Percentiles rank a stretch among this genome's conserved stretches.
Evolutionary conservation across 2,888 invertebrate genomes (phyloP).

Genomic region (Eulithis testata): DNA sequence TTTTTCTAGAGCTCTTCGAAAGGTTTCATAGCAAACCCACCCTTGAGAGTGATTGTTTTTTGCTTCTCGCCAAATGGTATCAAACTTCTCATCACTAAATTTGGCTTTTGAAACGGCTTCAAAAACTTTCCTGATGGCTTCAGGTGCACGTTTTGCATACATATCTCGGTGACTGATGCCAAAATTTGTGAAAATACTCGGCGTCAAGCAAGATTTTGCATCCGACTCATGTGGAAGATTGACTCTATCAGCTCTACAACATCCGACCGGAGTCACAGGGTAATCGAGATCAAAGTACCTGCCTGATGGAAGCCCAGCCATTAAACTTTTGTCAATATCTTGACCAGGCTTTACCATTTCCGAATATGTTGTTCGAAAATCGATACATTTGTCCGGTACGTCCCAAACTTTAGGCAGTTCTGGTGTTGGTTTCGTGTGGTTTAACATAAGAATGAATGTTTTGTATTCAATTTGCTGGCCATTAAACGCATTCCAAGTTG

Average conservation of each 20-base stretch:
- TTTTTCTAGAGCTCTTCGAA: conserved; percentile 47
- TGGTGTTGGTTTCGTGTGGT: conserved; percentile 56
- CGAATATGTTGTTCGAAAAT: conserved; percentile 55
- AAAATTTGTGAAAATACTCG: conserved; percentile 48
- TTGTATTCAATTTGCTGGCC: conserved; percentile 66
- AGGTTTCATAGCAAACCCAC: conserved; percentile 77
- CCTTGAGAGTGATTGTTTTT: conserved; percentile 67
- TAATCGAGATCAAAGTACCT: conserved; percentile 56
- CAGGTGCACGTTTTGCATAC: conserved; percentile 48
- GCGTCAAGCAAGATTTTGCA: conserved; percentile 47
- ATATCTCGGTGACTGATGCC: conserved; percentile 56
- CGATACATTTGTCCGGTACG: conserved; percentile 44
- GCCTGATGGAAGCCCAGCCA: conserved; percentile 56
- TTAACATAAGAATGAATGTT: conserved; percentile 64
- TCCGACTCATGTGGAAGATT: conserved; percentile 55
- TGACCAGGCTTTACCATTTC: conserved; percentile 55
- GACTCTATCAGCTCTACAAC: conserved; percentile 48
- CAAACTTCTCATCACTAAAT: conserved; percentile 68
- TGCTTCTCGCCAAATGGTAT: conserved; percentile 70
- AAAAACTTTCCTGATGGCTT: conserved; percentile 63
- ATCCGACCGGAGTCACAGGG: conserved; percentile 48
- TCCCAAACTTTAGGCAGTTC: conserved; percentile 60
- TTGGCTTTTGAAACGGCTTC: conserved; percentile 65
- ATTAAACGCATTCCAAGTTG: conserved; percentile 60
- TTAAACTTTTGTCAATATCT: conserved; percentile 33